Percentiles rank a stretch among this genome's conserved stretches.
Conservation (phyloP, 2,113 vertebrate genomes). For the Poicephalus meyeri region DNA sequence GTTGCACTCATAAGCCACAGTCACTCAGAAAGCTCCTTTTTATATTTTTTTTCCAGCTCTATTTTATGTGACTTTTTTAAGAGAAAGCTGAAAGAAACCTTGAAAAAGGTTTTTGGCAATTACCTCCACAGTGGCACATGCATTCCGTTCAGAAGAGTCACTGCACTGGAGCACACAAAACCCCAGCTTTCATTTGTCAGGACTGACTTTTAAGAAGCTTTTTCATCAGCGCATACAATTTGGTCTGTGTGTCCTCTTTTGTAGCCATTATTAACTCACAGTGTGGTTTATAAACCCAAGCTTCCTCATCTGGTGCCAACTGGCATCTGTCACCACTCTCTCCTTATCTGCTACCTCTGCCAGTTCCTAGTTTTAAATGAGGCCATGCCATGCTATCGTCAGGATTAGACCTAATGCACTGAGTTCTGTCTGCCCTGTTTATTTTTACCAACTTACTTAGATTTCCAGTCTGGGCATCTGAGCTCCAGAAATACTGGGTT, state of each 20-base stretch:
- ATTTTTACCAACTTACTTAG: conserved; percentile 50
- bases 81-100: background rate
- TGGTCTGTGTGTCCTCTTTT: conserved; percentile 33
- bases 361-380: conserved; percentile 46
- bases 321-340: conserved; percentile 46
- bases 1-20: background rate
- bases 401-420: conserved; percentile 52
- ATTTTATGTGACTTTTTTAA: background rate
- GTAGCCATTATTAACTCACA: background rate
- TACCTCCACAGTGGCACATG: background rate
- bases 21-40: background rate
- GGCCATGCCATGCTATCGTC: background rate
- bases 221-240: conserved; percentile 31
- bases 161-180: background rate
- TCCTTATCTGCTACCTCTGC: conserved; percentile 56
- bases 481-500: background rate
- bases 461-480: background rate
- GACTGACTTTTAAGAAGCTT: conserved; percentile 52
- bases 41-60: background rate
- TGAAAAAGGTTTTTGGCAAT: background rate
- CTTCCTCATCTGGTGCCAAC: conserved; percentile 54
- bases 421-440: conserved; percentile 38
- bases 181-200: background rate
- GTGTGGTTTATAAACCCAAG: conserved; percentile 23
- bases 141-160: background rate